Evolutionary conservation across 2,797 vertebrate species (phyloP), one percentile per base, ranked within the genome.

Genomic region (Taenioides sp.): DNA sequence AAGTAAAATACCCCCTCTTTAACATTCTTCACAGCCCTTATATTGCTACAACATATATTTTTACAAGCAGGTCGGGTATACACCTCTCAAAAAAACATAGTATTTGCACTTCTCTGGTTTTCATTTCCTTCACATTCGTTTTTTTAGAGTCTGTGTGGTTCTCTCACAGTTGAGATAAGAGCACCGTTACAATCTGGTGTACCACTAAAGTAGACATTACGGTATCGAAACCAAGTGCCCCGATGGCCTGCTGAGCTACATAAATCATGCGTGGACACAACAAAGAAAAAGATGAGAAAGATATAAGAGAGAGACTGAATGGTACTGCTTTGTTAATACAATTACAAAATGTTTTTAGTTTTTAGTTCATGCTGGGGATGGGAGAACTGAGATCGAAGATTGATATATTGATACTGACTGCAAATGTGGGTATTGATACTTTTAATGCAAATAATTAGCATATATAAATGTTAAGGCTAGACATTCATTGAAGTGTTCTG

Each of bases 271-370:
- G 82, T 84, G 86, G 87, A 88, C 89, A 86, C 85, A 79, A 85
- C 72, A 84, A 78, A 89, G 57, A 62, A 62, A n/a, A 70, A 92
- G 92, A 92, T 93, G 91, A 92, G 92, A 92, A 90, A 86, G 84
- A 91, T 91, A 86, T 80, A 71, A 72, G 61, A 77, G 87, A 83
- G 69, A 87, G 89, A 93, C 93, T 92, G 91, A 93, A 89, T 85
- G 82, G 34, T 70, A 78, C 86, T 85, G 73, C 86, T 89, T 91
- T 91, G 88, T 90, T 88, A 93, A 81, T 79, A 78, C 79, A 89
- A 85, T 78, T 62, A 65, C 68, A 34, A 72, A 70, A 79, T 67
- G 40, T 62, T 54, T 59, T 28, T 27, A 1, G 7, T 57, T 23
- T 57, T 59, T 20, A 43, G 40, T 43, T 4, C 40, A 43, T 14